Percentiles rank a stretch among this genome's conserved stretches.
Evolutionary conservation across 2,113 vertebrate species (phyloP).

Genomic region (Protobothrops flavoviridis): DNA sequence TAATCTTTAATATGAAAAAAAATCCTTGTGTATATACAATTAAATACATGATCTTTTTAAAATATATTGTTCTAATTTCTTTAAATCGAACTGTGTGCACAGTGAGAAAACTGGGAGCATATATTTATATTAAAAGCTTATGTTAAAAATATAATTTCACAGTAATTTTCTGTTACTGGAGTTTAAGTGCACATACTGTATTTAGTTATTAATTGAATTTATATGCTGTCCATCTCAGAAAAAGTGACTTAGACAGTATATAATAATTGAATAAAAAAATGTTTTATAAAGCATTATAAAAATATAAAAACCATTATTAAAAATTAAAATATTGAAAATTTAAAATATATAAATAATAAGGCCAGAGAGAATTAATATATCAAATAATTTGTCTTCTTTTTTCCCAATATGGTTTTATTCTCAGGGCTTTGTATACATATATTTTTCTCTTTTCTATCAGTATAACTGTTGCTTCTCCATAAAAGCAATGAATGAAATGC

Average conservation of each 20-base stretch:
- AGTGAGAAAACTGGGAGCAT: neutral
- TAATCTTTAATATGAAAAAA: neutral
- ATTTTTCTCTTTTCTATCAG: neutral
- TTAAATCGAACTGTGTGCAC: neutral
- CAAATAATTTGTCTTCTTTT: neutral
- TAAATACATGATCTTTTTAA: neutral
- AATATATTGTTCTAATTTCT: neutral
- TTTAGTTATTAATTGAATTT: neutral
- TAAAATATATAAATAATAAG: neutral
- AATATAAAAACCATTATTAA: neutral
- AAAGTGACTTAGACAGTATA: neutral
- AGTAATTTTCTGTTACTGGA: neutral
- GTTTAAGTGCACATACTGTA: neutral
- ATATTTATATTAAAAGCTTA: neutral
- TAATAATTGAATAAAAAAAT: neutral
- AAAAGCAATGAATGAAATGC: neutral
- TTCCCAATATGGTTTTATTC: neutral
- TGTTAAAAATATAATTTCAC: neutral
- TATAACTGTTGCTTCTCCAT: neutral
- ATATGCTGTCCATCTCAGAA: neutral
- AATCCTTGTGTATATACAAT: neutral
- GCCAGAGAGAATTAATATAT: neutral
- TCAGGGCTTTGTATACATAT: neutral
- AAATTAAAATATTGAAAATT: neutral
- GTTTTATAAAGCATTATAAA: neutral